These are phyloP conservation scores for Volucella inflata DNA, from an alignment of 2,888 invertebrate genomes.

Conservation along the genomic window DNA sequence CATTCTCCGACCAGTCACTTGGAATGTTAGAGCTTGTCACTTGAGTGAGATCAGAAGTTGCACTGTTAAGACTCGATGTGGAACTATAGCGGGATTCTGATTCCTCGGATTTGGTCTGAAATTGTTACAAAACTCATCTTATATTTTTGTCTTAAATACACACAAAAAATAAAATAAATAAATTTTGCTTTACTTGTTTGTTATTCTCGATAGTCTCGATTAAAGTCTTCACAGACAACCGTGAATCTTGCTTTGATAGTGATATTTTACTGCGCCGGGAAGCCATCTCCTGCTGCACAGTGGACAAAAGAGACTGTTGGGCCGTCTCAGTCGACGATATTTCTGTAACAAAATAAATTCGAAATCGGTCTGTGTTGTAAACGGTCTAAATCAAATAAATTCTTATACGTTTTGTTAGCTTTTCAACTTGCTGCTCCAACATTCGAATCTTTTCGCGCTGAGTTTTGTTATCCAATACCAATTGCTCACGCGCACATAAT, in stretches of 20 bases:
- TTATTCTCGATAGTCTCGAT: slow-evolving; percentile 96
- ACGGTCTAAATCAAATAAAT: not conserved
- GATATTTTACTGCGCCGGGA: slow-evolving; percentile 85
- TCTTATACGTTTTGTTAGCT: slow-evolving; percentile 86
- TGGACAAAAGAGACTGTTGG: slow-evolving; percentile 85
- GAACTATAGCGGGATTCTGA: slow-evolving; percentile 88
- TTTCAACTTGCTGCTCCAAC: slow-evolving; percentile 92
- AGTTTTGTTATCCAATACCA: slow-evolving; percentile 92
- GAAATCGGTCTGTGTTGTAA: not conserved
- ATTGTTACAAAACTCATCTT: not conserved
- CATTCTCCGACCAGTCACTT: slow-evolving; percentile 83
- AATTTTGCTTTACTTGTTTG: slow-evolving; percentile 85
- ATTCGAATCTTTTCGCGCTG: slow-evolving; percentile 90
- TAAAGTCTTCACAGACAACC: slow-evolving; percentile 94
- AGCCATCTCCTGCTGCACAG: slow-evolving; percentile 86
- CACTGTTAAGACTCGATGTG: slow-evolving; percentile 86
- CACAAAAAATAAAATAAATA: too few species aligned
- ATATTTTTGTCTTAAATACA: not conserved
- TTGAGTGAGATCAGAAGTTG: slow-evolving; percentile 84
- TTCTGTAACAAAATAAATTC: slow-evolving; percentile 25
- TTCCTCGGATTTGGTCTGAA: slow-evolving; percentile 82
- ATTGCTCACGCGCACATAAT: slow-evolving; percentile 93
- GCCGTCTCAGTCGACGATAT: slow-evolving; percentile 79
- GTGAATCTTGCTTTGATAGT: slow-evolving; percentile 86
- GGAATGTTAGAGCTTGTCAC: slow-evolving; percentile 73